Evolutionary conservation across 2,113 vertebrate species (phyloP), one percentile per base, ranked within the genome.

Genomic region (Clarias magur): DNA sequence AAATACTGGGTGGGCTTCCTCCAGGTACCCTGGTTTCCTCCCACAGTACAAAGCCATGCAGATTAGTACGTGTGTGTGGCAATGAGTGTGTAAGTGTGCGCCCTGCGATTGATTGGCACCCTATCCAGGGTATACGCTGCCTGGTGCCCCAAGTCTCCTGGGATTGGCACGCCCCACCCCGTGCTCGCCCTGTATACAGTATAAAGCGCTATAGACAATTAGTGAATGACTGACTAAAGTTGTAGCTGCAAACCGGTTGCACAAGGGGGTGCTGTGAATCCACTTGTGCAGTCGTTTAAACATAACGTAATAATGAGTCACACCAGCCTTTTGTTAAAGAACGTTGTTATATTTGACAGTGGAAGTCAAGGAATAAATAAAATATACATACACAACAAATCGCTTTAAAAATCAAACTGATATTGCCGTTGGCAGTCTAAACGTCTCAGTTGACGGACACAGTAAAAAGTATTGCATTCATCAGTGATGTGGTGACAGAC

Each of bases 391-490:
- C 93, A 94, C 93, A 93, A 91, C 92, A 94, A 93, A 88, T 67
- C 91, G 85, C 68, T 88, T 72, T 59, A 91, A 87, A 93, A 93
- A 93, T 86, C 56, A 7, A 82, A 88, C 92, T 89, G 90, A 94
- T 95, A 95, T 95, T 94, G 94, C 92, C 93, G 89, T 90, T 59
- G 86, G 88, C 72, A 86, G 89, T 89, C 89, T 84, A 88, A 91
- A 91, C 90, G 79, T 89, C 86, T 89, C 86, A 93, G 88, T 90
- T 67, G 89, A 93, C 87, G 87, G 88, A 84, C 84, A 92, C 82
- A 90, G 89, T 94, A 95, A 90, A 94, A 95, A 95, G 93, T 96
- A 96, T 96, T 96, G 95, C 95, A 91, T 94, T 94, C 92, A 90
- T 93, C 84, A 93, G 86, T 91, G 89, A 91, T 91, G 75, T 90